Percentiles rank a stretch among this genome's conserved stretches.
phyloP scores from a whole-genome alignment of 2,113 vertebrate genomes.

The Channa argus region DNA sequence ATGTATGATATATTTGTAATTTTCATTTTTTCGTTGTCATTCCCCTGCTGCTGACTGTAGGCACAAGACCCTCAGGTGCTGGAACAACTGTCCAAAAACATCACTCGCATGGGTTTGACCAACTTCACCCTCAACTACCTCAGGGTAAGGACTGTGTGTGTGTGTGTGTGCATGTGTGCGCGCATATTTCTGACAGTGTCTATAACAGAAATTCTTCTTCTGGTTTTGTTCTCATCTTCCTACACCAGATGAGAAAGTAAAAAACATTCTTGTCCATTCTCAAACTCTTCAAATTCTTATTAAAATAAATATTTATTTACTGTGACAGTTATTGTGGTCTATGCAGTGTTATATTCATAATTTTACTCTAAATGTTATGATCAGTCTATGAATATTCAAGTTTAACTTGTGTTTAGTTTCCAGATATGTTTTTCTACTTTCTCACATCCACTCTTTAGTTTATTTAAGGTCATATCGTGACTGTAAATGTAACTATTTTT shows the following conservation, averaged over 20 bases:
- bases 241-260: conserved; percentile 25
- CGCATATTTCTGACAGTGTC: conserved; percentile 24
- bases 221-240: conserved; percentile 35
- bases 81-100: conserved; percentile 99
- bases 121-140: conserved; percentile 99
- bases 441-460: conserved; percentile 2
- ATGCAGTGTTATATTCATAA: no score
- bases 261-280: conserved; percentile 33
- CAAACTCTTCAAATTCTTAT: no score
- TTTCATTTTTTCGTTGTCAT: conserved; percentile 8
- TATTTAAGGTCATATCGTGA: conserved; percentile 23
- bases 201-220: conserved; percentile 56
- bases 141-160: conserved; percentile 88
- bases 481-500: conserved; percentile 24
- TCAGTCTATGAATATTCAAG: background rate
- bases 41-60: conserved; percentile 78
- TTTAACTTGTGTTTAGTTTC: conserved; percentile 21
- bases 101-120: conserved; percentile 99
- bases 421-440: conserved; percentile 9
- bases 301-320: no score
- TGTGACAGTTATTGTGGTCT: no score
- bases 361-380: no score
- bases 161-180: conserved; percentile 10
- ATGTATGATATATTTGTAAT: background rate
- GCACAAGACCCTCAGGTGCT: conserved; percentile 99